These are phyloP conservation scores for Parasteatoda tepidariorum DNA, from an alignment of 1,140 invertebrate species.

Conservation along the genomic window DNA sequence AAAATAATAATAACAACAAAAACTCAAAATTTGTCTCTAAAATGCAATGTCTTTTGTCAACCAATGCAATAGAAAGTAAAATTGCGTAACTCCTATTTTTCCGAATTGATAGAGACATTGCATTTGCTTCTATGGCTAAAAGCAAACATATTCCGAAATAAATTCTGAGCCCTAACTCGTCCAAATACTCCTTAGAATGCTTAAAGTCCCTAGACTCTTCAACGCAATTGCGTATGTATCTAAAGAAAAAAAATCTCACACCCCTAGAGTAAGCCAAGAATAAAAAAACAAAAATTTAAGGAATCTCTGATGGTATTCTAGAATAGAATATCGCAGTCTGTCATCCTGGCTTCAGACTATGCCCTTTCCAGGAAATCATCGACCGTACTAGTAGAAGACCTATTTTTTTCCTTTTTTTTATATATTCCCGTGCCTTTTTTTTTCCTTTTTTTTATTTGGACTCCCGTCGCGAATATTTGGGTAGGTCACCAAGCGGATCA, in stretches of 20 bases:
- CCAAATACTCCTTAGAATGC: neutral
- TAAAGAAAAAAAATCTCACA: neutral
- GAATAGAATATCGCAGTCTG: constrained; percentile 44
- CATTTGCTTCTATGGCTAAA: neutral
- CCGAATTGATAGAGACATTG: too few species aligned
- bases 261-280: neutral
- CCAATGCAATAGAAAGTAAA: too few species aligned
- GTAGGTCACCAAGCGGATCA: constrained; percentile 20
- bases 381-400: too few species aligned
- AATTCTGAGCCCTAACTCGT: too few species aligned
- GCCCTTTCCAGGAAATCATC: constrained; percentile 29
- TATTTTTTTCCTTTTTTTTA: neutral
- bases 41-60: too few species aligned
- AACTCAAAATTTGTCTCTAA: too few species aligned
- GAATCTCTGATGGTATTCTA: constrained; percentile 15
- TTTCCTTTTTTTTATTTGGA: neutral
- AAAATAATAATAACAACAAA: too few species aligned
- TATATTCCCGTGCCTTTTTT: neutral
- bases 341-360: constrained; percentile 25
- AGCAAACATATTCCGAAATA: neutral
- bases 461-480: neutral
- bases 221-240: constrained; percentile 1
- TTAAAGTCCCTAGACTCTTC: neutral
- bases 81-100: too few species aligned
- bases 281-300: neutral